phyloP scores from a whole-genome alignment of 2,797 vertebrate species.

The Silurus lanzhouensis region DNA sequence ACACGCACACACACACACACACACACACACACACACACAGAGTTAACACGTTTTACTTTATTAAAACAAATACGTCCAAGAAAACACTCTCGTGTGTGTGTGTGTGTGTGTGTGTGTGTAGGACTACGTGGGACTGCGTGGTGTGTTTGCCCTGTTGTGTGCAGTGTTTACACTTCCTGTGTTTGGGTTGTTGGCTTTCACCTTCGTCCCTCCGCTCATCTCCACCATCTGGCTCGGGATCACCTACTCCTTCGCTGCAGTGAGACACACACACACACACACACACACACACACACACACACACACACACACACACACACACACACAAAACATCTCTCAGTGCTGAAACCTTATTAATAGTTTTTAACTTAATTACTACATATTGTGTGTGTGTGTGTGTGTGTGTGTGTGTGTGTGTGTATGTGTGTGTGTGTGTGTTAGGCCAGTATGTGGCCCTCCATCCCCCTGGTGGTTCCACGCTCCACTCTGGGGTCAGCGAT shows the following conservation, averaged over 20 bases:
- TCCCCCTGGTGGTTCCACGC: conserved; percentile 81
- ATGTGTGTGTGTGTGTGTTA: conserved; percentile 55
- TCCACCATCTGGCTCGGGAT: conserved; percentile 80
- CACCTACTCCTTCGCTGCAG: conserved; percentile 83
- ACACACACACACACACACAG: neutral
- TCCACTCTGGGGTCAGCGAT: conserved; percentile 81
- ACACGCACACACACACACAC: neutral
- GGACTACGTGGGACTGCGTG: conserved; percentile 78
- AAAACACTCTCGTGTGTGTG: neutral
- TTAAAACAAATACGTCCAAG: no score
- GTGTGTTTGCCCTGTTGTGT: conserved; percentile 73
- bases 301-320: neutral
- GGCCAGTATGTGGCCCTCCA: conserved; percentile 85
- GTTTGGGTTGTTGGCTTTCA: conserved; percentile 81
- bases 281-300: neutral
- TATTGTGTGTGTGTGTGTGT: neutral
- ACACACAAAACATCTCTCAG: neutral
- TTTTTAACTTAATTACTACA: no score
- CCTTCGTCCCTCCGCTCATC: conserved; percentile 76
- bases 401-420: conserved; percentile 7
- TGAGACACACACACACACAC: conserved; percentile 62
- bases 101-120: conserved; percentile 54
- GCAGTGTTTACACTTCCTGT: conserved; percentile 78
- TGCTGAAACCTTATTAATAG: no score
- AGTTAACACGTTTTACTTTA: no score